Conservation (phyloP, 2,113 vertebrate species). For the Gallinago undulata region DNA sequence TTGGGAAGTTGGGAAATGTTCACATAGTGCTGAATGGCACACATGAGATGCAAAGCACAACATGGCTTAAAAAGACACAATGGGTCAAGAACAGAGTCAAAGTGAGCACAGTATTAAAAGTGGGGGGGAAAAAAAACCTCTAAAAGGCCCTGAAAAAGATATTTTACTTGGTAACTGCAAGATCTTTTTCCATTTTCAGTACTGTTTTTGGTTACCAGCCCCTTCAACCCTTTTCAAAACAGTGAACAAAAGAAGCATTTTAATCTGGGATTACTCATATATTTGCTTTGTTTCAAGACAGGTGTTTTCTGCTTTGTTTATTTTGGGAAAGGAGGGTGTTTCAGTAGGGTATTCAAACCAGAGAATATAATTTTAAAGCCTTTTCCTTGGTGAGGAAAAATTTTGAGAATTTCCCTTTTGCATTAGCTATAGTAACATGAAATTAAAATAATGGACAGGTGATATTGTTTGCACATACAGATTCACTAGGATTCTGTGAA, state of each 20-base stretch:
- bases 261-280: not conserved
- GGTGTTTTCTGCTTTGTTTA: not conserved
- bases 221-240: not conserved
- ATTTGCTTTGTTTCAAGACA: not conserved
- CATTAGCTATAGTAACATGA: not conserved
- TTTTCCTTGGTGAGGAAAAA: not conserved
- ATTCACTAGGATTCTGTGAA: not conserved
- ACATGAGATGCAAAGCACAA: not conserved
- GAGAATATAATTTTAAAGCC: not conserved
- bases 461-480: not conserved
- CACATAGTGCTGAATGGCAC: not conserved
- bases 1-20: conserved; percentile 54
- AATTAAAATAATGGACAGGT: not conserved
- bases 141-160: not conserved
- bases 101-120: not conserved
- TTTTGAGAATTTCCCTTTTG: not conserved
- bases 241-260: not conserved
- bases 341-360: not conserved
- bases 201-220: not conserved
- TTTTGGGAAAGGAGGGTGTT: not conserved
- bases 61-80: not conserved
- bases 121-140: rapidly evolving
- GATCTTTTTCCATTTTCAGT: not conserved
- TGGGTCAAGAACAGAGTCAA: not conserved
- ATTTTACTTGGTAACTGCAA: not conserved